Percentiles rank a stretch among this genome's conserved stretches.
These are phyloP conservation scores for Digitonthophagus gazella DNA, from an alignment of 2,888 invertebrate genomes.

Conservation along the genomic window DNA sequence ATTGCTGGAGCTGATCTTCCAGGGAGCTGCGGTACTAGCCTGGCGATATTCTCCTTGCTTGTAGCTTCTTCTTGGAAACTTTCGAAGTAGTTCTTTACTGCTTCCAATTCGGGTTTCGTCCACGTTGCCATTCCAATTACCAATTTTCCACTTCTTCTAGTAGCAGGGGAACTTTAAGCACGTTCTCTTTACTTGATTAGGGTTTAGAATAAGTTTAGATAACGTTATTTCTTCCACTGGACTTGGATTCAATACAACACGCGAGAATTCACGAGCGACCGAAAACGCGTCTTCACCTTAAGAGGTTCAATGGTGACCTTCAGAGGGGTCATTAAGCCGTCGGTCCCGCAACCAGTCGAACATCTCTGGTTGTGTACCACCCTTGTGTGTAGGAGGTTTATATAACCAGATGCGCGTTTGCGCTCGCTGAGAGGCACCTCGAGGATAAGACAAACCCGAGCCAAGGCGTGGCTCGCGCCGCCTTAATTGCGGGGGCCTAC, in stretches of 20 bases:
- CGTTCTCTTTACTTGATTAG: neutral
- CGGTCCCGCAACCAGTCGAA: no score
- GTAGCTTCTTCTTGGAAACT: neutral
- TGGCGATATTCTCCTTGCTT: neutral
- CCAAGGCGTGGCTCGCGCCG: no score
- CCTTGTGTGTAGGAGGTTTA: no score
- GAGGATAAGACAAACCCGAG: no score
- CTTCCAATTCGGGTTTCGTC: neutral
- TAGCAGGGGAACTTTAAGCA: neutral
- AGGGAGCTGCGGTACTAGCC: neutral
- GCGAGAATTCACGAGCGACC: neutral
- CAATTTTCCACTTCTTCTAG: neutral
- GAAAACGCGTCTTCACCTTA: slow-evolving; percentile 1
- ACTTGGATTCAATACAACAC: neutral
- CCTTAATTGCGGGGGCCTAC: no score
- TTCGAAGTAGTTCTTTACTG: neutral
- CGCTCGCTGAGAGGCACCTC: no score
- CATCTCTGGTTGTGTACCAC: no score
- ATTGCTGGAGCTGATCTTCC: neutral
- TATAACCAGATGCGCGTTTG: no score
- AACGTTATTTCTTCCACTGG: slow-evolving; percentile 2
- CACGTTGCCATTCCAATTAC: slow-evolving; percentile 1
- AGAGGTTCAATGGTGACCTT: slow-evolving; percentile 57
- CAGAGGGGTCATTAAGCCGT: no score
- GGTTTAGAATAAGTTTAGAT: neutral